Base-by-base conservation (phyloP, 2,113 vertebrate species). In the Pelusios castaneus region DNA sequence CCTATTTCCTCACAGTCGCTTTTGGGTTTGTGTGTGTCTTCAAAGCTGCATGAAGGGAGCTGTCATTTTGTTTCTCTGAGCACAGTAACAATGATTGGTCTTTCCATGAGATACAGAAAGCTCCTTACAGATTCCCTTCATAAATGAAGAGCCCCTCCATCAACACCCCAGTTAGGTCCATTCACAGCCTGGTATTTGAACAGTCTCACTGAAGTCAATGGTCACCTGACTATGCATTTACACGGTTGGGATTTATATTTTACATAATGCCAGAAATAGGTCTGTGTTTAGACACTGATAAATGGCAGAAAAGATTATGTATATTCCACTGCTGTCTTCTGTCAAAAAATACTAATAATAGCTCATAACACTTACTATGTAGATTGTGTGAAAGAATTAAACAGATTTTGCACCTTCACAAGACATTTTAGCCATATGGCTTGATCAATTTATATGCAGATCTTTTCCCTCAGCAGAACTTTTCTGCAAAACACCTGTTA, bases 401-500 rank as follows among this genome's bases (percentile, higher is more conserved):
- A 55, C 34, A 82, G 41, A 51, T 90, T 88, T 31, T 92, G 91
- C 95, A 96, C n/a, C 73, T 96, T 89, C 84, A 27, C 80, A 92
- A 84, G 90, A 95, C 43, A 58, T 47, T 82, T 92, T 27, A 96
- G 77, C 87, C 91, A 89, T 94, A 90, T 84, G 80, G 31, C 88
- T 29, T 78, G 43, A 79, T 73, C 55, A 43, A 82, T 97, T 96
- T 95, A 91, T 82, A 96, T 92, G 82, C 79, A 96, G 88, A 92
- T 92, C 77, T 86, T 22, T 89, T 91, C 52, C 85, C 52, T 47
- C 25, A 87, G 34, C 8, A 93, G 82, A 94, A 82, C 22, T 16
- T 82, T 94, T 34, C 38, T 80, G 56, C 34, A 80, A 34, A 80
- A 58, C 76, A 89, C 87, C 84, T 77, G 12, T 55, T 70, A 91